Evolutionary conservation across 2,888 invertebrate species (phyloP), one percentile per base, ranked within the genome.

Genomic region (Petrolisthes manimaculis): DNA sequence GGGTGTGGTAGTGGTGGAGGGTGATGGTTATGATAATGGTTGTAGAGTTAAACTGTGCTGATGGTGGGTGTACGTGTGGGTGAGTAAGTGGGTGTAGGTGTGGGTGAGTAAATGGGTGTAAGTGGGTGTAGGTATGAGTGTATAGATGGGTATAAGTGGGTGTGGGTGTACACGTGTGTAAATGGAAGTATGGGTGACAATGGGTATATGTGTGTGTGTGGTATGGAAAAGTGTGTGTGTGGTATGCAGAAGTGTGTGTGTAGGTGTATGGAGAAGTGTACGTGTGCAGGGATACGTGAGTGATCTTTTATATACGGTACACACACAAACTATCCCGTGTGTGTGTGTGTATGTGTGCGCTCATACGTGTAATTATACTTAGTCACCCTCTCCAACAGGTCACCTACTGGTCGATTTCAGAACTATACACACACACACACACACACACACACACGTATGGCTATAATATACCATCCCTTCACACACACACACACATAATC

Each of bases 331-430:
- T 37, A 37, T 37, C 37, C 37, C 37, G 78, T 78, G 78, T 78
- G 78, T 78, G 78, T 78, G 78, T 78, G 78, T 78, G 78, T 37
- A 6, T 21, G 51, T 37, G 51, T 78, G 78, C 3, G 78, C 5
- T 8, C 51, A 21, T 21, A 12, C 21, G n/a, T 21, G 75, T 75
- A 67, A 18, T 67, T 18, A 37, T 37, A 37, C 37, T 37, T 37
- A 37, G 37, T 37, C 37, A 37, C 37, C 37, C 37, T 37, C 37
- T 37, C 37, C 37, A 37, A 37, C 37, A 37, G 37, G 37, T 37
- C 37, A 37, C 37, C 37, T 69, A 69, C 21, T 69, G 18, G n/a
- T 21, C 18, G 69, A 69, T 21, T 9, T 69, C 69, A 69, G 69
- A 5, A 69, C 69, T 21, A 69, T 9, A 69, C 69, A 69, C 69